A percentile compares a stretch with the other conserved stretches of the same genome.
Conservation (phyloP, 2,797 vertebrate species). For the Cetoscarus ocellatus region DNA sequence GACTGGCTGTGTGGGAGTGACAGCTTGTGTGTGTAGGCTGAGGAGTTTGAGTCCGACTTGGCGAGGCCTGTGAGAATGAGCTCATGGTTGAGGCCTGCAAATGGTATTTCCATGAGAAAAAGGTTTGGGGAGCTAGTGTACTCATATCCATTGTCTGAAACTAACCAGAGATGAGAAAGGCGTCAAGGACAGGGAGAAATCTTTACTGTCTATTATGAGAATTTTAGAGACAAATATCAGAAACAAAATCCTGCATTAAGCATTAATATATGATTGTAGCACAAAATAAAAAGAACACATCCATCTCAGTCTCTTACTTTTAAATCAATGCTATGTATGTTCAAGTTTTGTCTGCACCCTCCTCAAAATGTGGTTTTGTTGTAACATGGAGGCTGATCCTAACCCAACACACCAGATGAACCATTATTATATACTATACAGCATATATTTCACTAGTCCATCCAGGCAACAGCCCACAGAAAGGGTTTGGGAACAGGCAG, state of each 20-base stretch:
- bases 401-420: too few relatives aligned
- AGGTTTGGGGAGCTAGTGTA: conserved; percentile 65
- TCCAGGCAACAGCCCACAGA: too few relatives aligned
- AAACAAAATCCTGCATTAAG: background rate
- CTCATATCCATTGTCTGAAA: conserved; percentile 74
- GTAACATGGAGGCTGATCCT: too few relatives aligned
- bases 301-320: background rate
- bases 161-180: conserved; percentile 67
- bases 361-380: background rate
- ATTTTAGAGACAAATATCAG: conserved; percentile 16
- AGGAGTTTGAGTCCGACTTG: conserved; percentile 82
- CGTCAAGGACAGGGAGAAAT: conserved; percentile 37
- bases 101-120: conserved; percentile 90
- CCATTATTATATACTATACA: too few relatives aligned
- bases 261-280: background rate
- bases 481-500: too few relatives aligned
- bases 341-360: conserved; percentile 3
- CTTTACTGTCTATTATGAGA: conserved; percentile 28
- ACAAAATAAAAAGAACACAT: background rate
- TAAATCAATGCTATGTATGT: background rate
- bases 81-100: conserved; percentile 84
- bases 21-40: conserved; percentile 68
- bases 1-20: conserved; percentile 71
- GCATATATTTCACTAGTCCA: too few relatives aligned
- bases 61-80: conserved; percentile 85